phyloP scores from a whole-genome alignment of 2,888 invertebrate genomes.

The Leptopilina syphax region DNA sequence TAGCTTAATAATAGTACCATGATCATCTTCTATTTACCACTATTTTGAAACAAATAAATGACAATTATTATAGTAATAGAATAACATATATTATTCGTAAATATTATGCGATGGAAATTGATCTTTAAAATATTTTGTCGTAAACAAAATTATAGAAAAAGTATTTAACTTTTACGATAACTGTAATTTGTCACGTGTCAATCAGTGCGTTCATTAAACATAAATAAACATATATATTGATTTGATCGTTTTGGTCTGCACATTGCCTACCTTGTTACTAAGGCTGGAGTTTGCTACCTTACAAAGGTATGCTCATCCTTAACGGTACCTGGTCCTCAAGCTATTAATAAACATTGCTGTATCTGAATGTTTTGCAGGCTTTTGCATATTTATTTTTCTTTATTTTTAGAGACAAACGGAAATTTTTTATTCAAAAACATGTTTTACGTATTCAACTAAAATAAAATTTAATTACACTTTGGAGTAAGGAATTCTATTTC shows the following conservation, averaged over 20 bases:
- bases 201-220: background rate
- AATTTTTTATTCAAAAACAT: no score
- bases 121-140: no score
- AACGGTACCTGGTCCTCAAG: conserved; percentile 73
- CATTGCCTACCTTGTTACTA: conserved; percentile 51
- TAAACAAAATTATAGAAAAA: background rate
- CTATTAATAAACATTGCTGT: conserved; percentile 61
- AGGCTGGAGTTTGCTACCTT: conserved; percentile 55
- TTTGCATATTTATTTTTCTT: conserved; percentile 21
- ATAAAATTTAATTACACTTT: no score
- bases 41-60: no score
- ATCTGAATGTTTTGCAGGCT: conserved; percentile 24
- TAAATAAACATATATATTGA: conserved; percentile 16
- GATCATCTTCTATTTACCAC: no score
- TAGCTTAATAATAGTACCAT: no score
- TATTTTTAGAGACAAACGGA: no score
- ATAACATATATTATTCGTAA: no score
- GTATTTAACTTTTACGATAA: background rate
- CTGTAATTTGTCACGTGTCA: background rate
- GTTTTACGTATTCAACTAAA: no score
- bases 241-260: conserved; percentile 47
- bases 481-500: no score
- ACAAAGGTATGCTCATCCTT: conserved; percentile 64
- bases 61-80: no score
- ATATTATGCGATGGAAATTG: no score